Evolutionary conservation across 2,113 vertebrate genomes (phyloP).

Genomic region (Oplegnathus fasciatus): DNA sequence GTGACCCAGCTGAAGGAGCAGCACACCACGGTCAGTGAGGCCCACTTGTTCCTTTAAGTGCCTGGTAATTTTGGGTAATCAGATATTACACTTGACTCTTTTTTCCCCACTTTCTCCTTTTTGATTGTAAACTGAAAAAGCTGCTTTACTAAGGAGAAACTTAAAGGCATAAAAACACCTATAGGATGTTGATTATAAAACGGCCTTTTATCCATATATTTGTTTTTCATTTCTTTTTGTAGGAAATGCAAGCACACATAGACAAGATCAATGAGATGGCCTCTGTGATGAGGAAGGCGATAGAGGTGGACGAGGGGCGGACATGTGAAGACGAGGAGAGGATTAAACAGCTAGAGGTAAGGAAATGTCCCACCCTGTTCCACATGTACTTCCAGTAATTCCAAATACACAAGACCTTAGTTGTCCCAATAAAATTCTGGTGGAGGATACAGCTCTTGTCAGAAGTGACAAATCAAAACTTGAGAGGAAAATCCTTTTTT

Average conservation of each 20-base stretch:
- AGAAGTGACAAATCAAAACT: not conserved
- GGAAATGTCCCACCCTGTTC: not conserved
- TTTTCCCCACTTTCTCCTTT: not conserved
- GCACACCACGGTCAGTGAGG: slow-evolving; percentile 90
- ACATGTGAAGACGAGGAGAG: slow-evolving; percentile 93
- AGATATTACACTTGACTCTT: not conserved
- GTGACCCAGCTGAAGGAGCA: slow-evolving; percentile 95
- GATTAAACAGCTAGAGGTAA: slow-evolving; percentile 93
- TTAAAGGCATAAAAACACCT: not conserved
- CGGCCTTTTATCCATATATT: not conserved
- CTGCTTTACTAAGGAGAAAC: not conserved
- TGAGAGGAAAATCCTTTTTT: not conserved
- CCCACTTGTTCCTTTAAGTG: not conserved
- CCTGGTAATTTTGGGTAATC: not conserved
- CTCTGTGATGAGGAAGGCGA: slow-evolving; percentile 96
- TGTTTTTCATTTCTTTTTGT: not conserved
- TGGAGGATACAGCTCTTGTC: not conserved
- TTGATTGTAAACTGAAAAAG: no score
- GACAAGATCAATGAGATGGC: slow-evolving; percentile 99
- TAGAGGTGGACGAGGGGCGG: slow-evolving; percentile 93
- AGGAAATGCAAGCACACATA: slow-evolving; percentile 96
- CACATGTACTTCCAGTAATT: not conserved
- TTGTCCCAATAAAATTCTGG: not conserved
- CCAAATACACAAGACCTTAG: not conserved
- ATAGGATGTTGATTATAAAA: not conserved